Conservation (phyloP, 2,113 vertebrate genomes). For the Podilymbus podiceps region DNA sequence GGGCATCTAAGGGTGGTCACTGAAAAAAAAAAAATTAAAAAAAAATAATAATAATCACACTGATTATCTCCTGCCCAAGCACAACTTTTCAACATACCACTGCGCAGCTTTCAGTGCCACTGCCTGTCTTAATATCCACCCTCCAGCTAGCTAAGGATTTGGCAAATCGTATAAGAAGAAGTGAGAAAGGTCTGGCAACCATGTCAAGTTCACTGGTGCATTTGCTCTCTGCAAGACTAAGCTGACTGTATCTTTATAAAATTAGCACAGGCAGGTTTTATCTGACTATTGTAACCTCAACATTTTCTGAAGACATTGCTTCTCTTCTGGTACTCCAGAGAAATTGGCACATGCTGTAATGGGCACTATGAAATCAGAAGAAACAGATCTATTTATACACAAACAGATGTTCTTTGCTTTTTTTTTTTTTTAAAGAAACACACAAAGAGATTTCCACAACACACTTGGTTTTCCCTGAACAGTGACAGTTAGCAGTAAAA, state of each 20-base stretch:
- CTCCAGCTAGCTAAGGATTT: background rate
- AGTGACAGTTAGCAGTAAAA: constrained; percentile 49
- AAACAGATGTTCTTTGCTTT: background rate
- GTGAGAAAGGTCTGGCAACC: background rate
- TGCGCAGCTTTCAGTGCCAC: background rate
- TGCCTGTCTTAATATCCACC: background rate
- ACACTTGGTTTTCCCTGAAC: constrained; percentile 46
- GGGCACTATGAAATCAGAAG: background rate
- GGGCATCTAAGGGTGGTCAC: background rate
- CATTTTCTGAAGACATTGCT: background rate
- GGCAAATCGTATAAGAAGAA: background rate
- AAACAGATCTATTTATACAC: background rate
- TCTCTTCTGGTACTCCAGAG: background rate
- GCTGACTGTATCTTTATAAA: background rate
- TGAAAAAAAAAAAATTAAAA: background rate
- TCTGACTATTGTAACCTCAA: background rate
- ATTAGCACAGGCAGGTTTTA: background rate
- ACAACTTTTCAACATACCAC: background rate
- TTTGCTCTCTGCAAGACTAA: background rate
- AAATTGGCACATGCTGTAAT: background rate
- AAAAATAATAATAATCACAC: too few species aligned
- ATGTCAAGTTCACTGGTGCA: background rate
- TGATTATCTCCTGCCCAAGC: background rate
- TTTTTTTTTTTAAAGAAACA: background rate
- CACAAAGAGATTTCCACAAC: constrained; percentile 10